A percentile compares a stretch with the other conserved stretches of the same genome.
phyloP scores from a whole-genome alignment of 2,797 vertebrate species.

The Molothrus ater region DNA sequence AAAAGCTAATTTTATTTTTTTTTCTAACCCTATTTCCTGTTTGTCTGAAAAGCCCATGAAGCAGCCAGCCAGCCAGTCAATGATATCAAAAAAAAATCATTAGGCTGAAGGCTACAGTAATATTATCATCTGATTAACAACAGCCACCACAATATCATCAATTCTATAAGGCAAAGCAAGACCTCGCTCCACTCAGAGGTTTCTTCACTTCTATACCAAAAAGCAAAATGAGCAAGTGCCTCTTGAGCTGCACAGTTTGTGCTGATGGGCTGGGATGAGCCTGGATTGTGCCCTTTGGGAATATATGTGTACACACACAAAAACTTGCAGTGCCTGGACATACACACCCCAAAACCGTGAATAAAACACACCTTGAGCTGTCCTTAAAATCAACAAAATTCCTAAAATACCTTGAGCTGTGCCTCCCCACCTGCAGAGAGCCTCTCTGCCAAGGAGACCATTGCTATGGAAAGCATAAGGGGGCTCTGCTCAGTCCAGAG shows the following conservation, averaged over 20 bases:
- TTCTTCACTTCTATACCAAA: not conserved
- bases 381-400: not conserved
- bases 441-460: not conserved
- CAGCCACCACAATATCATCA: not conserved
- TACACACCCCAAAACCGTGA: not conserved
- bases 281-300: not conserved
- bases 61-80: not conserved
- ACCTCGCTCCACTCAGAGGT: not conserved
- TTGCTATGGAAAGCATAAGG: not conserved
- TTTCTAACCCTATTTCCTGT: not conserved
- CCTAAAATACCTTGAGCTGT: not conserved
- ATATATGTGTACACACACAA: accelerated
- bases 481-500: not conserved
- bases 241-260: not conserved
- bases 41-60: not conserved
- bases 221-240: not conserved
- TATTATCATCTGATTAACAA: not conserved
- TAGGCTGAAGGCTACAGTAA: not conserved
- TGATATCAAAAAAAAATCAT: not conserved
- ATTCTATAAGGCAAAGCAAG: not conserved
- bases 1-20: not conserved
- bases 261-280: not conserved
- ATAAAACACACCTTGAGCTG: not conserved
- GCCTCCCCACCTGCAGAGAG: not conserved
- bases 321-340: too few relatives aligned